Evolutionary conservation across 2,797 vertebrate species (phyloP), one percentile per base, ranked within the genome.

Genomic region (Myotis findleyi): DNA sequence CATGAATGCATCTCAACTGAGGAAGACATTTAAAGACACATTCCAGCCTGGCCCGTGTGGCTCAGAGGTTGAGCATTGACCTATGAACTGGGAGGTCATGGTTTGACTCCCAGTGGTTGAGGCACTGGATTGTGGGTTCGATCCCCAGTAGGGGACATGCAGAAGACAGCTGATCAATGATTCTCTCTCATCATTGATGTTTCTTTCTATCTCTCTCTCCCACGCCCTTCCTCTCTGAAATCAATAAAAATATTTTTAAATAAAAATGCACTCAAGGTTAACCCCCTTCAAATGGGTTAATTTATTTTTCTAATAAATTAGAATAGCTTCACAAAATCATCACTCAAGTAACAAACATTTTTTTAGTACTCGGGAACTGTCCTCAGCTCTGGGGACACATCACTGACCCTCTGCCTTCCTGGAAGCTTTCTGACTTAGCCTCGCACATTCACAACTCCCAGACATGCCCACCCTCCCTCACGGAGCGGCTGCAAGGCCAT

Each of bases 271-370:
- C 6, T 94, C 68, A 85, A 72, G 87, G 38, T 80, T 87, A 79
- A 47, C 44, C 49, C n/a, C 33, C 93, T 89, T 62, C 33, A 59
- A 69, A 83, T 71, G 36, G 51, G n/a, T 36, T 76, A 30, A 53
- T 91, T 91, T 85, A 71, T 88, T 87, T 89, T 91, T 25, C 59
- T 72, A 88, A 80, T 71, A 92, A 88, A 51, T 83, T 38, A 93
- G 59, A 93, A 64, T 62, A 30, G 25, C 51, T 93, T 57, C 86
- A 83, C 88, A 86, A 86, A 89, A 44, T 82, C 27, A 75, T 89
- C 30, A 73, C 71, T 81, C 18, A 93, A 53, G 30, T 68, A 66
- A 59, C 89, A 53, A 77, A 20, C 49, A 51, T 71, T 38, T 86
- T 62, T 44, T 55, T 18, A 38, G 1, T 36, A 25, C 30, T 38